phyloP scores from a whole-genome alignment of 2,888 invertebrate species.

The Pyrrhosoma nymphula region DNA sequence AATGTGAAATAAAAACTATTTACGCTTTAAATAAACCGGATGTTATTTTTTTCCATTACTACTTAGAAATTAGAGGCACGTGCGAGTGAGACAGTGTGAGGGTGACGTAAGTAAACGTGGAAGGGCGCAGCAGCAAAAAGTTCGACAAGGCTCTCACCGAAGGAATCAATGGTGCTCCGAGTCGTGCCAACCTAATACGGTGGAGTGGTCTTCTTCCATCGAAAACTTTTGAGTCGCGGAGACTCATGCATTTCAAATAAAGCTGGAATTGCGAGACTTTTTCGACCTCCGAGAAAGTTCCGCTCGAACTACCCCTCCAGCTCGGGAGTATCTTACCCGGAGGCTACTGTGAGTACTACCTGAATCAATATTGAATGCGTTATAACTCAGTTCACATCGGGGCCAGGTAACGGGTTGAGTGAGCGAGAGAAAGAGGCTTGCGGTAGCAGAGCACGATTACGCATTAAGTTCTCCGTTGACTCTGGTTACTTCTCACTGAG shows the following conservation, averaged over 20 bases:
- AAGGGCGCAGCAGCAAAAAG: neutral
- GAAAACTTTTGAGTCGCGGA: neutral
- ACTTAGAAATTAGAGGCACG: neutral
- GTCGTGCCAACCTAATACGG: neutral
- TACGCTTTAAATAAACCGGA: too few species aligned
- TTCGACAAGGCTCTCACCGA: neutral
- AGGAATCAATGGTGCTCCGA: neutral
- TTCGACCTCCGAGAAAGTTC: neutral
- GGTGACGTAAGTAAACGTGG: neutral
- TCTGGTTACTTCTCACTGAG: neutral
- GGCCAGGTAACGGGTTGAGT: neutral
- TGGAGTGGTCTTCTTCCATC: neutral
- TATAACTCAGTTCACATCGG: neutral
- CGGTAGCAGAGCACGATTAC: neutral
- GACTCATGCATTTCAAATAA: slow-evolving; percentile 18
- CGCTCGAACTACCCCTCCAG: neutral
- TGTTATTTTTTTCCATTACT: too few species aligned
- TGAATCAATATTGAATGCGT: neutral
- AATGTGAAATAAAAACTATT: too few species aligned
- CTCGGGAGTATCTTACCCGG: neutral
- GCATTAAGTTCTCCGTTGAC: neutral
- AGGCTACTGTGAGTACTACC: neutral
- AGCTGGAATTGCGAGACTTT: neutral
- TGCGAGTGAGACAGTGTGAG: neutral
- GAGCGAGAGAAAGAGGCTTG: neutral